These are phyloP conservation scores for Tamias sibiricus DNA, from an alignment of 2,113 vertebrate genomes.

Conservation along the genomic window DNA sequence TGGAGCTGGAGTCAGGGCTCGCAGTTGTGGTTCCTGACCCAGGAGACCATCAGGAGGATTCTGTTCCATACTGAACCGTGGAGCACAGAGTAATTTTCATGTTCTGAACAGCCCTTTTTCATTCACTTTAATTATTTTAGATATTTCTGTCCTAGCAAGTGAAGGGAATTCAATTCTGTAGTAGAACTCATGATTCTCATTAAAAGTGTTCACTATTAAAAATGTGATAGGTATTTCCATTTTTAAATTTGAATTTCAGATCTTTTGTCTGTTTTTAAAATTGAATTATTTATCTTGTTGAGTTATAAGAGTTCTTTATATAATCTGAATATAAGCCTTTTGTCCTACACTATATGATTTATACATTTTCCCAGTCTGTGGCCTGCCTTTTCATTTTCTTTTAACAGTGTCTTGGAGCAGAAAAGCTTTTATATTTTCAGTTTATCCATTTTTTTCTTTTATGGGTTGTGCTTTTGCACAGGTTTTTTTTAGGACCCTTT, in stretches of 20 bases:
- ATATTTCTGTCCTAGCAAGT: slow-evolving; percentile 27
- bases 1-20: neutral
- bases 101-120: neutral
- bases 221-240: neutral
- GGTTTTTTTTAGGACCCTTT: neutral
- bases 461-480: neutral
- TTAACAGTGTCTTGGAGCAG: neutral
- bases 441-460: neutral
- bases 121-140: neutral
- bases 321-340: neutral
- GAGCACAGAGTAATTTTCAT: neutral
- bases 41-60: neutral
- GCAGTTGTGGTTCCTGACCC: neutral
- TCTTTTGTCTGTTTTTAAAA: slow-evolving; percentile 7
- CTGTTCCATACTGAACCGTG: neutral
- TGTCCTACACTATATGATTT: neutral
- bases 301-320: neutral
- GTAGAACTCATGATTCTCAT: slow-evolving; percentile 41
- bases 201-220: neutral
- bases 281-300: neutral
- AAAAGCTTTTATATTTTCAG: neutral
- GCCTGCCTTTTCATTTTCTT: neutral
- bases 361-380: neutral
- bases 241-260: slow-evolving; percentile 48
- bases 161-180: neutral